Conservation (phyloP, 2,797 vertebrate species). For the Steatocranus sp. region DNA sequence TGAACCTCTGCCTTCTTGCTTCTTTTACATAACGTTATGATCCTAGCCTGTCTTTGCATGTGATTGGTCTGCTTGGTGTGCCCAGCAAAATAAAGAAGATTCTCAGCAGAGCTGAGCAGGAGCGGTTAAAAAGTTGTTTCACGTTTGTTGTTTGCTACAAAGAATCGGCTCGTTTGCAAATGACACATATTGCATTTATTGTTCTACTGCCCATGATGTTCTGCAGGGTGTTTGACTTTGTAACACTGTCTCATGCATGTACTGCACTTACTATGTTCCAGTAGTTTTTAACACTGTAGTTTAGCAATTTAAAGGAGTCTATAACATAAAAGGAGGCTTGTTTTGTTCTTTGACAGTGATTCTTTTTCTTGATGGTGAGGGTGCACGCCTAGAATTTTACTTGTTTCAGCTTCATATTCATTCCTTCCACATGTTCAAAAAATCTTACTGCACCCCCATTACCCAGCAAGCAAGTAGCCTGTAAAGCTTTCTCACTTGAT, state of each 20-base stretch:
- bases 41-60: background rate
- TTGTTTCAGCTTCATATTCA: background rate
- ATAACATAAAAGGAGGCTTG: fast-evolving
- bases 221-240: fast-evolving
- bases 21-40: background rate
- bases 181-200: background rate
- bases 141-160: background rate
- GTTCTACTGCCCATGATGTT: background rate
- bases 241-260: background rate
- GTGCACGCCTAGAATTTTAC: background rate
- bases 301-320: background rate
- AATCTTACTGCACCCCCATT: fast-evolving
- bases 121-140: background rate
- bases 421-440: background rate
- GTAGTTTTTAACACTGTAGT: fast-evolving
- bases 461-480: background rate
- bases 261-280: fast-evolving
- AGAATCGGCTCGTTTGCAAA: fast-evolving
- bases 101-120: background rate
- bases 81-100: fast-evolving
- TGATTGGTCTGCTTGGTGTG: background rate
- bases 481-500: background rate
- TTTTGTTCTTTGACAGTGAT: background rate
- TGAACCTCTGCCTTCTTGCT: background rate
- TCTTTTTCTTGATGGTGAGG: background rate